phyloP scores from a whole-genome alignment of 2,888 invertebrate genomes.

The Scelioninae gen. 2 region DNA sequence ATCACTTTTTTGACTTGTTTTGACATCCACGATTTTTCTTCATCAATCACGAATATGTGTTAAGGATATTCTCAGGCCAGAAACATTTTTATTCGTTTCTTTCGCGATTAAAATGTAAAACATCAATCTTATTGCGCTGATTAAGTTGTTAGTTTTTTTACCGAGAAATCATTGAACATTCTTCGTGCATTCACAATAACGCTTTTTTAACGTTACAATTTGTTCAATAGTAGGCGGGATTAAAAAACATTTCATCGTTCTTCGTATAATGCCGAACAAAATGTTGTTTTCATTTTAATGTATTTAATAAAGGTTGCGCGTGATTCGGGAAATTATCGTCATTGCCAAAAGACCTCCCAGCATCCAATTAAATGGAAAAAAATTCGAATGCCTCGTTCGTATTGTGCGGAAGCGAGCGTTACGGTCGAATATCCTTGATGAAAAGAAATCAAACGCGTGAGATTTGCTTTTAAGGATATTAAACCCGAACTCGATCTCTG shows the following conservation, averaged over 20 bases:
- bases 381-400: background rate
- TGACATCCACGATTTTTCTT: background rate
- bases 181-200: slow-evolving; percentile 14
- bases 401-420: background rate
- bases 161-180: slow-evolving; percentile 31
- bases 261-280: background rate
- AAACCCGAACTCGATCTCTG: slow-evolving; percentile 9
- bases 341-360: background rate
- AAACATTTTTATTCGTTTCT: background rate
- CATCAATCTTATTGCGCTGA: background rate
- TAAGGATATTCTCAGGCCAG: background rate
- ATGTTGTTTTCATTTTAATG: slow-evolving; percentile 11
- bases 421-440: background rate
- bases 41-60: background rate
- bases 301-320: background rate
- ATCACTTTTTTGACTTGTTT: slow-evolving; percentile 3
- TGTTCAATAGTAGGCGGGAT: background rate
- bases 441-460: background rate
- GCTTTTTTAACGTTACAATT: slow-evolving; percentile 5
- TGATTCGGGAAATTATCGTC: background rate
- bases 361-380: background rate
- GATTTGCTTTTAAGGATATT: slow-evolving; percentile 14
- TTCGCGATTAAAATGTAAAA: background rate
- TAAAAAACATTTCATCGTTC: slow-evolving; percentile 2
- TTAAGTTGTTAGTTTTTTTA: slow-evolving; percentile 11